phyloP scores from a whole-genome alignment of 92 coral and sea anemone species.

The Blastomussa wellsi region DNA sequence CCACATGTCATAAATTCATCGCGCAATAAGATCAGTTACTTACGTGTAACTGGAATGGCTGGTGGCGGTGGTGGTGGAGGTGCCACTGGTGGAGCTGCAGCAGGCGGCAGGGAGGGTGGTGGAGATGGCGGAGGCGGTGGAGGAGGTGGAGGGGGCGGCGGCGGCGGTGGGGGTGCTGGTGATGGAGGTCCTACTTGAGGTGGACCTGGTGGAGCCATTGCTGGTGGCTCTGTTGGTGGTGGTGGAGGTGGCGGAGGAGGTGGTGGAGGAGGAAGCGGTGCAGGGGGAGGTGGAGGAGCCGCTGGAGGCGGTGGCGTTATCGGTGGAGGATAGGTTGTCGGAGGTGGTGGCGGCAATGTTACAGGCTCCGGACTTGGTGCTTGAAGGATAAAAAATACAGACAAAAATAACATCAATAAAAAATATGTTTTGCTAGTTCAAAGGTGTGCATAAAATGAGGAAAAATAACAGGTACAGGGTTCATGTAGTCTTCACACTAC shows the following conservation, averaged over 20 bases:
- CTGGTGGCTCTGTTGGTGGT: conserved; percentile 37
- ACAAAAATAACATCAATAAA: neutral
- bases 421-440: too few species aligned
- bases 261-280: conserved; percentile 47
- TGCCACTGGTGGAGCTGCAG: conserved; percentile 44
- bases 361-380: conserved; percentile 41
- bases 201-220: conserved; percentile 35
- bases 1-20: neutral
- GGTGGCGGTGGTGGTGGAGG: conserved; percentile 34
- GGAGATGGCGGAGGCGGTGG: conserved; percentile 46
- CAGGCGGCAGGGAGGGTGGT: conserved; percentile 33
- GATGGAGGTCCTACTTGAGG: conserved; percentile 42
- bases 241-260: conserved; percentile 35
- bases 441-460: too few species aligned
- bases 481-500: too few species aligned
- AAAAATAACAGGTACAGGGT: too few species aligned
- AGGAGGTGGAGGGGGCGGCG: conserved; percentile 30
- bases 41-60: conserved; percentile 21
- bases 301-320: neutral
- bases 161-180: conserved; percentile 27
- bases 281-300: conserved; percentile 10
- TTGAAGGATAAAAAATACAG: neutral
- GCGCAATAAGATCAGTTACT: neutral
- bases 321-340: neutral
- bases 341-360: neutral